phyloP scores from a whole-genome alignment of 1,140 invertebrate species.

The Pseudomyrmex sp. region DNA sequence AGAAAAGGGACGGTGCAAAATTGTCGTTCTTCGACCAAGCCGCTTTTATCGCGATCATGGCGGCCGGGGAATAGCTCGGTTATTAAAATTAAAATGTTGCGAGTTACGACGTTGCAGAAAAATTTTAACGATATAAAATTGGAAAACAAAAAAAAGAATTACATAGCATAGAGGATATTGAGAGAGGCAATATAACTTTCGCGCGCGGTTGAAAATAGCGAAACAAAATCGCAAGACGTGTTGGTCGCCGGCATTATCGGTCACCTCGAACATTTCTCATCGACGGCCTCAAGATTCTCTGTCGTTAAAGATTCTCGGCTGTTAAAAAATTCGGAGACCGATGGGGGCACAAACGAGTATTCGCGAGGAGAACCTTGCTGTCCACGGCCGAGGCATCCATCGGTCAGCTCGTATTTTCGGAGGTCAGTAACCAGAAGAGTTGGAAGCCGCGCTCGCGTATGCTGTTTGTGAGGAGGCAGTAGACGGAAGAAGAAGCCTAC shows the following conservation, averaged over 20 bases:
- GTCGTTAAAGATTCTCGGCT: slow-evolving; percentile 51
- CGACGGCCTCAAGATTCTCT: slow-evolving; percentile 58
- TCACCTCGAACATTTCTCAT: slow-evolving; percentile 20
- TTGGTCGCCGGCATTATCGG: slow-evolving; percentile 54
- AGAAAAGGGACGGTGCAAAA: background rate
- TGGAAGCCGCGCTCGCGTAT: slow-evolving; percentile 53
- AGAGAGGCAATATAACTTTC: background rate
- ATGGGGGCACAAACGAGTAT: background rate
- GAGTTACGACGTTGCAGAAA: too few species aligned
- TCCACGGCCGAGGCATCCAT: background rate
- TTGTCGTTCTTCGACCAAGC: slow-evolving; percentile 9
- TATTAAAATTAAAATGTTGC: too few species aligned
- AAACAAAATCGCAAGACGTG: slow-evolving; percentile 41
- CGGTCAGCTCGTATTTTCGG: slow-evolving; percentile 80
- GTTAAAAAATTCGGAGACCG: slow-evolving; percentile 38
- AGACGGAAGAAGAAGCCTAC: slow-evolving; percentile 78
- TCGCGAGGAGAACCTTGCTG: background rate
- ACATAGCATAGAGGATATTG: background rate
- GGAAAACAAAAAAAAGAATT: too few species aligned
- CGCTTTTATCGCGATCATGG: slow-evolving; percentile 29
- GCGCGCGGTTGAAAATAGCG: slow-evolving; percentile 13
- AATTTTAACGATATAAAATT: too few species aligned
- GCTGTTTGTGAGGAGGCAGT: slow-evolving; percentile 59
- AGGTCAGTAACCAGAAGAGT: slow-evolving; percentile 84
- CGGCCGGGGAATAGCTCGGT: background rate